phyloP scores from a whole-genome alignment of 2,113 vertebrate genomes.

The Hirundichthys speculiger region DNA sequence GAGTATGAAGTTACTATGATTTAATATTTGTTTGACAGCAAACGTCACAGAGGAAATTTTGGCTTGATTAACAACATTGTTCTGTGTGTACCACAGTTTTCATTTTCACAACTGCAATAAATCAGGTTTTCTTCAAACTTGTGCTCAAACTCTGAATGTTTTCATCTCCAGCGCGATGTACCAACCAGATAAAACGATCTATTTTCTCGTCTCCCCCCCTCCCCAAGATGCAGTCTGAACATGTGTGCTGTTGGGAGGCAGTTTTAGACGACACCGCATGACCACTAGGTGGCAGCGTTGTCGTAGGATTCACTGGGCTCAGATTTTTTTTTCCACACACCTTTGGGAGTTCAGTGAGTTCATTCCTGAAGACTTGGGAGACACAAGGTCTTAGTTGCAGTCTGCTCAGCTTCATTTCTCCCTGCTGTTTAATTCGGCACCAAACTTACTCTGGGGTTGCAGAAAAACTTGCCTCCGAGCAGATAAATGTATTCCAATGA shows the following conservation, averaged over 20 bases:
- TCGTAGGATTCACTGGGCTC: conserved; percentile 1
- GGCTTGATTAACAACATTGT: conserved; percentile 20
- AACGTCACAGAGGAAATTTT: not conserved
- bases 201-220: not conserved
- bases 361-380: conserved; percentile 65
- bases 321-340: conserved; percentile 37
- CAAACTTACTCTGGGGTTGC: conserved; percentile 15
- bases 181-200: not conserved
- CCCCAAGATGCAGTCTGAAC: not conserved
- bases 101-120: conserved; percentile 58
- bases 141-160: conserved; percentile 7
- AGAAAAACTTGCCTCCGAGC: conserved; percentile 20
- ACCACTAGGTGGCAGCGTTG: conserved; percentile 68
- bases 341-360: conserved; percentile 72
- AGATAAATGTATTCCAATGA: conserved; percentile 39
- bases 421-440: conserved; percentile 29
- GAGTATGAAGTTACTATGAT: conserved; percentile 20
- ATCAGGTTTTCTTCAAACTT: conserved; percentile 27
- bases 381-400: conserved; percentile 48
- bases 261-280: conserved; percentile 1
- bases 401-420: conserved; percentile 29
- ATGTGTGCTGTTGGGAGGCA: not conserved
- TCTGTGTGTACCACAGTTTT: conserved; percentile 21
- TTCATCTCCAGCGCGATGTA: not conserved
- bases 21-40: not conserved